Base-by-base conservation (phyloP, 2,113 vertebrate species). In the Myrmophylax atrothorax region DNA sequence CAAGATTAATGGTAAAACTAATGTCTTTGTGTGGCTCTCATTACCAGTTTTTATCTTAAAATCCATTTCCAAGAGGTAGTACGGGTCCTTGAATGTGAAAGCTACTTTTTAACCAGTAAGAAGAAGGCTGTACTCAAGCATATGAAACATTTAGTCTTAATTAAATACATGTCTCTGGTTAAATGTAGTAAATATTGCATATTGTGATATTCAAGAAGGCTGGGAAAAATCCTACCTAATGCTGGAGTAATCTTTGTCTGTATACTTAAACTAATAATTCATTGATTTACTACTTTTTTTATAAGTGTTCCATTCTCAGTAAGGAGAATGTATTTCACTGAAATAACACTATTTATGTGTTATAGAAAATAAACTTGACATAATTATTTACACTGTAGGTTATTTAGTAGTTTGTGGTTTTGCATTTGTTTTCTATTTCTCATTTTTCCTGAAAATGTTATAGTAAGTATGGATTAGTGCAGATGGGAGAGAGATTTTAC, bases 21-120 rank as follows among this genome's bases (percentile, higher is more conserved):
- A 91, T 66, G 42, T 88, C 69, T 92, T 59, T 84, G 46, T 89
- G 58, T 66, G 85, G 42, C 60, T 84, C 52, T 94, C 66, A 82
- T 96, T 96, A 73, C 84, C 23, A 47, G 46, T 93, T 87, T 86
- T 89, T 89, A 89, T 92, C 56, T 93, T 82, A 75, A 89, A 95
- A 93, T 92, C 66, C n/a, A 66, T 69, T 92, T 84, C 87, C 46
- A 60, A 72, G 49, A 68, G 22, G 38, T 56, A 64, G 19, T 37
- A 20, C n/a, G 44, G 38, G 40, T 25, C 47, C 58, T 87, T 82
- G 44, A 75, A 53, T 9, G 5, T 47, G 33, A 84, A 84, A 94
- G 44, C 23, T 59, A 10, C 84, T 69, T 78, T 75, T 68, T 70
- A 91, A 70, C 24, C 13, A 35, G 42, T 19, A 37, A 70, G 29